Percentiles rank a stretch among this genome's conserved stretches.
phyloP scores from a whole-genome alignment of 2,888 invertebrate genomes.

The Tetrapedia diversipes region DNA sequence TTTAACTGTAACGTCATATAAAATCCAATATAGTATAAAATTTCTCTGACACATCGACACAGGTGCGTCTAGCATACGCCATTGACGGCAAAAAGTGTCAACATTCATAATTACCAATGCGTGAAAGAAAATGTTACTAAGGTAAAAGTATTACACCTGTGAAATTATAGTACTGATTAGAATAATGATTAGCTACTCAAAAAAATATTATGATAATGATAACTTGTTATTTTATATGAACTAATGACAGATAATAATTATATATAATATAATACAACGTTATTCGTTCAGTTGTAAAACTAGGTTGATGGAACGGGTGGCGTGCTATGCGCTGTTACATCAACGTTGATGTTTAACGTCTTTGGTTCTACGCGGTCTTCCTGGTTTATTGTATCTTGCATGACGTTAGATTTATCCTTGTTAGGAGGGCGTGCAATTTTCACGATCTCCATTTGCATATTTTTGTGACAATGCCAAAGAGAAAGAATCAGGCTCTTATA shows the following conservation, averaged over 20 bases:
- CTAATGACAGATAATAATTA: not conserved
- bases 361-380: constrained; percentile 62
- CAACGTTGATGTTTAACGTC: constrained; percentile 44
- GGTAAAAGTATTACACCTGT: not conserved
- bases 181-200: not conserved
- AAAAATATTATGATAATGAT: not conserved
- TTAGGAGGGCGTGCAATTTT: constrained; percentile 61
- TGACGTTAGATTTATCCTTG: constrained; percentile 64
- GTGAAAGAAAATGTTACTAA: constrained; percentile 40
- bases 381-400: constrained; percentile 63
- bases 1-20: constrained; percentile 55
- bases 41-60: constrained; percentile 65
- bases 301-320: constrained; percentile 29
- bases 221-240: not conserved
- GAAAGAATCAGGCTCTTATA: constrained; percentile 92
- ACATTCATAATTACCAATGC: constrained; percentile 56
- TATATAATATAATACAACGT: not conserved
- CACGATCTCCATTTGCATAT: constrained; percentile 51
- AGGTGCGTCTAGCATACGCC: constrained; percentile 59
- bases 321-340: constrained; percentile 20
- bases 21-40: constrained; percentile 55
- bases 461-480: constrained; percentile 88
- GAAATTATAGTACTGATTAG: not conserved
- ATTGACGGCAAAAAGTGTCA: constrained; percentile 66
- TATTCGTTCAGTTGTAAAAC: constrained; percentile 6